Base-by-base conservation (phyloP, 1,140 invertebrate genomes). In the Chlorops oryzae region DNA sequence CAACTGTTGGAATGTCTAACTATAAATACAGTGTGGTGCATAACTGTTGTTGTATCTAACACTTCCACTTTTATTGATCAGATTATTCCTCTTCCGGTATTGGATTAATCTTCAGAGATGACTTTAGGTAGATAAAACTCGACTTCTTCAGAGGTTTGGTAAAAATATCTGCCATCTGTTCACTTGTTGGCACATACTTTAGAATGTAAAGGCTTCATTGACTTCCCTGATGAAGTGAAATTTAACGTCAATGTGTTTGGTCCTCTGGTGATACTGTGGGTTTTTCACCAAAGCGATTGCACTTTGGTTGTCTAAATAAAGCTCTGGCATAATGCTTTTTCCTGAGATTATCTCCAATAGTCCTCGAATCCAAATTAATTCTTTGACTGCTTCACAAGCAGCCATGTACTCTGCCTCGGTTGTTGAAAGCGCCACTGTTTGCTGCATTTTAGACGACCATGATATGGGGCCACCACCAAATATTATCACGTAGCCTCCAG, bases 341-440 rank as follows among this genome's bases (percentile, higher is more conserved):
- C 22, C 13, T 15, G n/a, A 24, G 22, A 70, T 37, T 39, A 65
- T 65, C 39, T 17, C 35, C 2, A n/a, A n/a, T n/a, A n/a, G n/a
- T n/a, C n/a, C n/a, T n/a, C n/a, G n/a, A n/a, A n/a, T n/a, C n/a
- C n/a, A n/a, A n/a, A n/a, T n/a, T n/a, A n/a, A n/a, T n/a, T n/a
- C n/a, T n/a, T n/a, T n/a, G n/a, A n/a, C n/a, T 17, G 52, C 55
- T 51, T 59, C 55, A 58, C 55, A 54, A 10, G 57, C 59, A 25
- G 65, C 61, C 9, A 70, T 41, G 54, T 58, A 67, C 50, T 78
- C 74, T n/a, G 74, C 63, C 54, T 78, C 74, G 12, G 69, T 73
- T 13, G 73, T 72, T 5, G 65, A 69, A 7, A 63, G 44, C 15
- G 63, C 59, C 24, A 62, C 52, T 41, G 25, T 64, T 7, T 49